phyloP scores from a whole-genome alignment of 92 coral and sea anemone genomes.

The Montipora capitata region DNA sequence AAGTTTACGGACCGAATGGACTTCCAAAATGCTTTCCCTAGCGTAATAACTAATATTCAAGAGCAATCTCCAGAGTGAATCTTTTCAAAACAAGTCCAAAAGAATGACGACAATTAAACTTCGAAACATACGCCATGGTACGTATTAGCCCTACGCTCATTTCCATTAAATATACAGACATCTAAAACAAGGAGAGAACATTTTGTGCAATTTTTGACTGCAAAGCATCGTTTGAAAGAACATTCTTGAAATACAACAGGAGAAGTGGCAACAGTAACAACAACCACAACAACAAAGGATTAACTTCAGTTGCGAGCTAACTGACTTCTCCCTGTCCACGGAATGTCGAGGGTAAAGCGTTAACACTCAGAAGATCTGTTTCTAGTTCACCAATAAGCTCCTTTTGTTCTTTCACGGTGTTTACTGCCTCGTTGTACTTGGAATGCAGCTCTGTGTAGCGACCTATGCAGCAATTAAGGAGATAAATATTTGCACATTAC shows the following conservation, averaged over 20 bases:
- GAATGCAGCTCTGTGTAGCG: constrained; percentile 87
- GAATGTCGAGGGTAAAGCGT: constrained; percentile 92
- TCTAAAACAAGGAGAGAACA: neutral
- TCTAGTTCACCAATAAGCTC: constrained; percentile 96
- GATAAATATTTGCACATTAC: too few species aligned
- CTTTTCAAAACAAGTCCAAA: too few species aligned
- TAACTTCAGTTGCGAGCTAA: neutral
- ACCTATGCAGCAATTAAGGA: constrained; percentile 33
- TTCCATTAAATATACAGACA: neutral
- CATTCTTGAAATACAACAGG: neutral
- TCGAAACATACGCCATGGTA: too few species aligned
- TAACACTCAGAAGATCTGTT: constrained; percentile 95
- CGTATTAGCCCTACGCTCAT: too few species aligned
- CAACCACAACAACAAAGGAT: neutral
- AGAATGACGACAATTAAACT: too few species aligned
- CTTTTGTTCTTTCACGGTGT: constrained; percentile 92
- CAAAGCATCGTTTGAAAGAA: too few species aligned
- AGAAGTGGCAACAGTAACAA: neutral
- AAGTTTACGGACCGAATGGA: too few species aligned
- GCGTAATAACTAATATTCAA: too few species aligned
- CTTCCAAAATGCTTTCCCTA: too few species aligned
- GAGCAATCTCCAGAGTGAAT: too few species aligned
- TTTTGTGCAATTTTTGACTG: neutral
- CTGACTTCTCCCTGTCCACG: constrained; percentile 98
- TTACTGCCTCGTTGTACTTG: constrained; percentile 92